Percentiles rank a stretch among this genome's conserved stretches.
Evolutionary conservation across 1,140 invertebrate species (phyloP).

Genomic region (Nebria ingens): DNA sequence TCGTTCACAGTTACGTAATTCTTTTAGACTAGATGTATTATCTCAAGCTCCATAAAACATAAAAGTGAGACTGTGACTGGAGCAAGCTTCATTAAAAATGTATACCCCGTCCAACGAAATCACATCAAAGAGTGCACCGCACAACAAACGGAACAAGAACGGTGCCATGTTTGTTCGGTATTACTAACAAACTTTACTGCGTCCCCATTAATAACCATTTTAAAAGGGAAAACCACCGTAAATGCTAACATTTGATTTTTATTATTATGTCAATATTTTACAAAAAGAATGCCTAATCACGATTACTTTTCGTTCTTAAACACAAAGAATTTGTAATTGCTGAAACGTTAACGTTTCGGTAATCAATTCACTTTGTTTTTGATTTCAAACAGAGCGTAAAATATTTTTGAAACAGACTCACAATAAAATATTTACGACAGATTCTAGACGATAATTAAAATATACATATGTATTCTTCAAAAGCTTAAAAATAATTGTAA

Average conservation of each 20-base stretch:
- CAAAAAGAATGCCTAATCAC: background rate
- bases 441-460: too few species aligned
- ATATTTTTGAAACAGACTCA: too few species aligned
- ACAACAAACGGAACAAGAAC: background rate
- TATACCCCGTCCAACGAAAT: background rate
- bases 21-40: too few species aligned
- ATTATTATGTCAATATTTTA: background rate
- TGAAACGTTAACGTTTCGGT: too few species aligned
- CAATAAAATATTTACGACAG: too few species aligned
- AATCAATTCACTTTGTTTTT: slow-evolving; percentile 6
- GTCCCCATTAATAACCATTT: background rate
- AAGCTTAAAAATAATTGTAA: too few species aligned
- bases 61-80: background rate
- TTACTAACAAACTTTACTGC: background rate
- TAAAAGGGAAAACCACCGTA: too few species aligned
- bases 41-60: background rate
- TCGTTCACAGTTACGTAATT: background rate
- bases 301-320: background rate
- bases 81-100: background rate
- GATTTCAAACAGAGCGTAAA: background rate
- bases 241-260: background rate
- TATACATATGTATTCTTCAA: too few species aligned
- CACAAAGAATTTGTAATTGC: too few species aligned
- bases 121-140: background rate
- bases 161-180: background rate